Conservation (phyloP, 2,113 vertebrate genomes). For the Vombatus ursinus region DNA sequence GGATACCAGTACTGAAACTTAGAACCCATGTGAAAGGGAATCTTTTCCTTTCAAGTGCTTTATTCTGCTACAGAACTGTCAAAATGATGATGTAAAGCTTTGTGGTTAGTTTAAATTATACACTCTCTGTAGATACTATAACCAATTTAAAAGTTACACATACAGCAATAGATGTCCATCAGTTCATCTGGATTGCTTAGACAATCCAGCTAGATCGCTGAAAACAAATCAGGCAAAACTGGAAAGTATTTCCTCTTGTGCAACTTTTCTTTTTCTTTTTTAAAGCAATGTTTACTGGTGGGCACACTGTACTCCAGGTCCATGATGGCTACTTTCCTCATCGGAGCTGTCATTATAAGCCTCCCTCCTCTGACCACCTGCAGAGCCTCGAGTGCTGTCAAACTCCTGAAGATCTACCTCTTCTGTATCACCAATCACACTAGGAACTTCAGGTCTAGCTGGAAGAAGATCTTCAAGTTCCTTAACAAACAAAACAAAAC, state of each 20-base stretch:
- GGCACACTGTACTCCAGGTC: slow-evolving; percentile 98
- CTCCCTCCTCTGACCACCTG: slow-evolving; percentile 93
- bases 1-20: slow-evolving; percentile 88
- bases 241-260: slow-evolving; percentile 84
- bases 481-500: slow-evolving; percentile 78
- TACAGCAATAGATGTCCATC: slow-evolving; percentile 90
- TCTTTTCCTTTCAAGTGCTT: slow-evolving; percentile 86
- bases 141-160: slow-evolving; percentile 94
- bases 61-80: slow-evolving; percentile 87
- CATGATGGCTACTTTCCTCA: slow-evolving; percentile 96
- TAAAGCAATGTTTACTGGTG: slow-evolving; percentile 90
- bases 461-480: slow-evolving; percentile 98
- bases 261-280: slow-evolving; percentile 74
- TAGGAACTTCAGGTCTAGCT: slow-evolving; percentile 92
- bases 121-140: slow-evolving; percentile 95
- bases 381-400: slow-evolving; percentile 92
- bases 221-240: slow-evolving; percentile 84
- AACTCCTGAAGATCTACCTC: slow-evolving; percentile 98
- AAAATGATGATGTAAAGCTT: slow-evolving; percentile 87
- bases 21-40: slow-evolving; percentile 85
- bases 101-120: slow-evolving; percentile 95
- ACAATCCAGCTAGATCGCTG: slow-evolving; percentile 82
- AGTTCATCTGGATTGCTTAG: slow-evolving; percentile 85
- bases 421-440: slow-evolving; percentile 92
- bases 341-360: slow-evolving; percentile 99